Base-by-base conservation (phyloP, 1,140 invertebrate species). In the Diachasma alloeum region DNA sequence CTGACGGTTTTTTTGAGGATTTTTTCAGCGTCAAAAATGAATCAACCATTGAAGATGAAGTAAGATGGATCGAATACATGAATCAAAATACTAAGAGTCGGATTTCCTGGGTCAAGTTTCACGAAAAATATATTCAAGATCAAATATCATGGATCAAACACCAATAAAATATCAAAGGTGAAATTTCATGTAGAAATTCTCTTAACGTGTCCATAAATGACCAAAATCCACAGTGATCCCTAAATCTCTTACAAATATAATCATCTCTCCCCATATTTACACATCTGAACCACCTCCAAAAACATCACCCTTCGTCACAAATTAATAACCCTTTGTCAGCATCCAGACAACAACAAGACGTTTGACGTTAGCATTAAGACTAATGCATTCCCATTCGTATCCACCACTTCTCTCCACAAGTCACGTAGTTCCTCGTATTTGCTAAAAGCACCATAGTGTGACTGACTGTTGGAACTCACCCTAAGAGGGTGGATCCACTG, bases 271-370 rank as follows among this genome's bases (percentile, higher is more conserved):
- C 31, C 6, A 31, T 3, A 31, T 31, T 31, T 31, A 31, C 31
- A 2, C 31, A 31, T 2, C 31, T 6, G 6, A 31, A 31, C 15
- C 10, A 17, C 15, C 48, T 11, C n/a, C 48, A 53, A 53, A 48
- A 53, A 4, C 48, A 19, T 17, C n/a, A 53, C 15, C 5, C 44
- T 46, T n/a, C 53, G 3, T 19, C n/a, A 56, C 13, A 19, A 63
- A 63, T 63, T 63, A 63, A 63, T 63, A 63, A 63, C 24, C 59
- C 59, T 63, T 63, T 26, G 59, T 63, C 59, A 63, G 1, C 24
- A 24, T 19, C 4, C 19, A 59, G 53, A 59, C 53, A 63, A 63
- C 59, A 63, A 63, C 24, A 63, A 63, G 59, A 63, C 59, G 24
- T 31, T 63, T 19, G 59, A 63, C 59, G 24, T 63, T 4, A 63